A percentile compares a stretch with the other conserved stretches of the same genome.
Conservation (phyloP, 2,888 invertebrate genomes). For the Coenonympha arcania region DNA sequence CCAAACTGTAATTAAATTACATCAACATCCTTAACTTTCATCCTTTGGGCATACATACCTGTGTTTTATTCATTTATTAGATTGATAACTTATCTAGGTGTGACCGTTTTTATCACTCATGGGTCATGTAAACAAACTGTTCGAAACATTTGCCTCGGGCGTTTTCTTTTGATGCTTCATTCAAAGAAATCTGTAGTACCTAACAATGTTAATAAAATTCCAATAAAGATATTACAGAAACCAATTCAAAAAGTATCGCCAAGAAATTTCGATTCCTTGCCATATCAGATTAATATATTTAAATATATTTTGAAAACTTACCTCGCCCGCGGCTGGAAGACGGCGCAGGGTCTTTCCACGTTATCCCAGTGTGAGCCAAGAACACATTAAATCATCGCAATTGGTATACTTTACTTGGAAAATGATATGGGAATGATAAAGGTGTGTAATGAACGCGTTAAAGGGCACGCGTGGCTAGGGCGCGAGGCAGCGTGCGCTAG, state of each 20-base stretch:
- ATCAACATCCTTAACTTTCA: no score
- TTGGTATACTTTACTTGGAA: constrained; percentile 10
- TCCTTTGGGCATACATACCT: no score
- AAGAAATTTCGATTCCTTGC: constrained; percentile 12
- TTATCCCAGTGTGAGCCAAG: constrained; percentile 24
- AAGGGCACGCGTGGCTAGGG: constrained; percentile 35
- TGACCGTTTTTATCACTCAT: background rate
- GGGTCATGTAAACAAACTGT: constrained; percentile 6
- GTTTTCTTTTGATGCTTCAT: background rate
- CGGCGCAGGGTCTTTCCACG: constrained; percentile 33
- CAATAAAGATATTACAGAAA: constrained; percentile 9
- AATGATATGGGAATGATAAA: constrained; percentile 29
- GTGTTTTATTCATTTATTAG: background rate
- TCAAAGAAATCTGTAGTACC: background rate
- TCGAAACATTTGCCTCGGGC: background rate
- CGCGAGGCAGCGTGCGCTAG: constrained; percentile 47
- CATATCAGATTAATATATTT: constrained; percentile 16
- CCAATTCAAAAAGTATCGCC: constrained; percentile 11
- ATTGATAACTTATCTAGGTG: background rate
- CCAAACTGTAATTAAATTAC: no score
- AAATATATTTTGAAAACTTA: constrained; percentile 44
- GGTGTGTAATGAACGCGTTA: constrained; percentile 35
- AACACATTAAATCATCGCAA: constrained; percentile 6
- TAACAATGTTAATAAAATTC: background rate
- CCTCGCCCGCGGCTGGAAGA: constrained; percentile 44